Percentiles rank a stretch among this genome's conserved stretches.
These are phyloP conservation scores for Aegithalos caudatus DNA, from an alignment of 2,113 vertebrate genomes.

Conservation along the genomic window DNA sequence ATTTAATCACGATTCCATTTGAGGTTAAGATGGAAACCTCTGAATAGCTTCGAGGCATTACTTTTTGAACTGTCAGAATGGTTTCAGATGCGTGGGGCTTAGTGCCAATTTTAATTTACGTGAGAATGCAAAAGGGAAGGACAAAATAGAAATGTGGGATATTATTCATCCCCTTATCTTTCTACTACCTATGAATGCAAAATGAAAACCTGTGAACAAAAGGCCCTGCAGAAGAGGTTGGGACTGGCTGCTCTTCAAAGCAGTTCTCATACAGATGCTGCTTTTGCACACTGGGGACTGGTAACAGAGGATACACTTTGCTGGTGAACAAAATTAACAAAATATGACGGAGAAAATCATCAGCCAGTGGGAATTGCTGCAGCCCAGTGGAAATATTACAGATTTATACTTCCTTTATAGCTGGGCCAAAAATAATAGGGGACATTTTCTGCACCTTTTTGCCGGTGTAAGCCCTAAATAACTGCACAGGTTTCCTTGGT, in stretches of 20 bases:
- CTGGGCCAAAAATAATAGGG: neutral
- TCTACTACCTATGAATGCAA: constrained; percentile 40
- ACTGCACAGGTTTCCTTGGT: neutral
- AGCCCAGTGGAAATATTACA: neutral
- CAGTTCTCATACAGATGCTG: neutral
- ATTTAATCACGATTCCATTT: constrained; percentile 20
- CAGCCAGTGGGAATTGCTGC: neutral
- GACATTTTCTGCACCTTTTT: neutral
- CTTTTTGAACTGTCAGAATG: constrained; percentile 48
- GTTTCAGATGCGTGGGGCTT: neutral
- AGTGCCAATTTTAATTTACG: constrained; percentile 60
- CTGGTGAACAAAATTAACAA: neutral
- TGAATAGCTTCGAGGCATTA: constrained; percentile 26
- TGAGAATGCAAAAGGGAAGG: constrained; percentile 20
- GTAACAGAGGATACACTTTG: neutral
- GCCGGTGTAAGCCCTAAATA: neutral
- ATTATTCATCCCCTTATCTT: constrained; percentile 49
- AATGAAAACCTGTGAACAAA: constrained; percentile 45
- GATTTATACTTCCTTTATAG: neutral
- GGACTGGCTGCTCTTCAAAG: constrained; percentile 10
- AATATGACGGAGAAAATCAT: neutral
- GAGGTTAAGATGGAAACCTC: constrained; percentile 11
- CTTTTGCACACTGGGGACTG: neutral
- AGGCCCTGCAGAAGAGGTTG: constrained; percentile 1
- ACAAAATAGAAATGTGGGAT: constrained; percentile 3